These are phyloP conservation scores for Agrochola macilenta DNA, from an alignment of 2,888 invertebrate genomes.

Conservation along the genomic window DNA sequence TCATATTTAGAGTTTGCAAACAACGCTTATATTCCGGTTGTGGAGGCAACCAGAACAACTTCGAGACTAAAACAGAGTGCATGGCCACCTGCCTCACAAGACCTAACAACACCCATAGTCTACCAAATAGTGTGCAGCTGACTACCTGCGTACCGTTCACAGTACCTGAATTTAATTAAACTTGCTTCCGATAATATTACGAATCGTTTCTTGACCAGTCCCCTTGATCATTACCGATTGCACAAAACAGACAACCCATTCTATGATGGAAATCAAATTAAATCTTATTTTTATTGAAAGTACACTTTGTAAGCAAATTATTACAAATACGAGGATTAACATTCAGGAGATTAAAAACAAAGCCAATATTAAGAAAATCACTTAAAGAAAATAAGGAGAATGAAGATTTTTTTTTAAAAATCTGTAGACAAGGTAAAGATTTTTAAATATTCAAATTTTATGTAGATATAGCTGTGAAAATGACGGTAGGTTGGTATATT, in stretches of 20 bases:
- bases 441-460: background rate
- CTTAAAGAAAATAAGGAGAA: background rate
- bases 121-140: constrained; percentile 33
- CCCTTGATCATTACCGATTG: background rate
- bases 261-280: background rate
- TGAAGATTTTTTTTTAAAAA: constrained; percentile 43
- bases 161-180: constrained; percentile 54
- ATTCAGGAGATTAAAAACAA: background rate
- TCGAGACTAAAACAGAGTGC: constrained; percentile 77
- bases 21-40: constrained; percentile 83
- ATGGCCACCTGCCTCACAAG: constrained; percentile 72
- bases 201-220: background rate
- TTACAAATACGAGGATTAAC: background rate
- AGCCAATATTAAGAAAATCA: background rate
- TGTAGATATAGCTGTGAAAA: background rate
- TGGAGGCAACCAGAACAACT: constrained; percentile 86
- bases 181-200: background rate
- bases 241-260: background rate
- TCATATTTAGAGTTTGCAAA: constrained; percentile 75
- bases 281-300: background rate
- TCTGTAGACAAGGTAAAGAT: constrained; percentile 25
- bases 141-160: constrained; percentile 71
- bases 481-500: too few relatives aligned
- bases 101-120: constrained; percentile 76
- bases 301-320: background rate